Evolutionary conservation across 2,888 invertebrate genomes (phyloP).

Genomic region (Macrophya alboannulata): DNA sequence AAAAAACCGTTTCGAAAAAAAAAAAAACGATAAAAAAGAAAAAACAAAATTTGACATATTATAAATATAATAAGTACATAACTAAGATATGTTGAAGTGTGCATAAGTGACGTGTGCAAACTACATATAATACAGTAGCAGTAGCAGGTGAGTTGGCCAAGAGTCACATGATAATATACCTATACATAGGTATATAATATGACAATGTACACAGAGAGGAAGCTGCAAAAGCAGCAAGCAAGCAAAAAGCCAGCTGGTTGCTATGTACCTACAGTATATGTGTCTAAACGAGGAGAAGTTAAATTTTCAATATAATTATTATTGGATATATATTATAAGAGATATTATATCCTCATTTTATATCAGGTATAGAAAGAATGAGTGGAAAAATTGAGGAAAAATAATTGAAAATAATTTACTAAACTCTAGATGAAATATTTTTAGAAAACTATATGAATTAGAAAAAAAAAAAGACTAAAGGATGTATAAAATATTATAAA

Average conservation of each 20-base stretch:
- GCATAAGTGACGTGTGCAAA: slow-evolving; percentile 36
- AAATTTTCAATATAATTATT: background rate
- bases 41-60: background rate
- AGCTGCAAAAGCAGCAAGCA: background rate
- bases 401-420: too few species aligned
- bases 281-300: background rate
- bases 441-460: background rate
- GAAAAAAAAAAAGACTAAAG: background rate
- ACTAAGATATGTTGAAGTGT: slow-evolving; percentile 1
- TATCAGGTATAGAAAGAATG: background rate
- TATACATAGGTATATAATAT: background rate
- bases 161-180: slow-evolving; percentile 5
- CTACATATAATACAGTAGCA: background rate
- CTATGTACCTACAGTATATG: background rate
- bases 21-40: background rate
- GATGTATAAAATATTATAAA: background rate
- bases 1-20: background rate
- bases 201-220: slow-evolving; percentile 30
- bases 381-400: too few species aligned
- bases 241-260: background rate
- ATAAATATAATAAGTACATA: background rate
- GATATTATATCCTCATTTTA: background rate
- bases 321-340: background rate
- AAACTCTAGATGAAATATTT: too few species aligned
- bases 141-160: slow-evolving; percentile 24